phyloP scores from a whole-genome alignment of 2,797 vertebrate species.

The Gallinago nigripennis region DNA sequence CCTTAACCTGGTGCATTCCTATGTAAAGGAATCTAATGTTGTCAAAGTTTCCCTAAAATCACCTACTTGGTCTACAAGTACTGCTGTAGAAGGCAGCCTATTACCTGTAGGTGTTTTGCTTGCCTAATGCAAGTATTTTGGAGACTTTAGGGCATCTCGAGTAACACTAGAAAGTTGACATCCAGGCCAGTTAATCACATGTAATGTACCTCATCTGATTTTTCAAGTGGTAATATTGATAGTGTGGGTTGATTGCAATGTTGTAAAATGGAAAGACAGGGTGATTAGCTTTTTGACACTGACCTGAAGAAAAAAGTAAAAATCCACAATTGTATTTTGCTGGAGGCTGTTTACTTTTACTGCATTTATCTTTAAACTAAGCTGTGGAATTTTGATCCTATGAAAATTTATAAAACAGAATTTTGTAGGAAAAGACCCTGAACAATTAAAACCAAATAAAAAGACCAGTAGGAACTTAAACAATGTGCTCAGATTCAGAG shows the following conservation, averaged over 20 bases:
- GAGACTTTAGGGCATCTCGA: neutral
- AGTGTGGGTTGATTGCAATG: neutral
- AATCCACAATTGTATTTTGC: neutral
- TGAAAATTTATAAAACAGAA: neutral
- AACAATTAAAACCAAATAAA: neutral
- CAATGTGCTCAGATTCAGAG: neutral
- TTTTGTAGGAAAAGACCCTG: neutral
- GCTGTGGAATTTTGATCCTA: neutral
- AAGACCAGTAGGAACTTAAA: neutral
- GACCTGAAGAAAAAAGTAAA: neutral
- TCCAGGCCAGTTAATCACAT: neutral
- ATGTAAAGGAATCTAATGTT: neutral
- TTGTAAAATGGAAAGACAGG: neutral
- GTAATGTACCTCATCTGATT: neutral
- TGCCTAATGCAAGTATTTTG: neutral
- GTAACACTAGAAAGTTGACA: neutral
- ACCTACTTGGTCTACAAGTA: neutral
- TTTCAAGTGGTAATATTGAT: neutral
- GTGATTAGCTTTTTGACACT: neutral
- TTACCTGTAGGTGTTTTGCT: neutral
- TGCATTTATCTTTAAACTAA: neutral
- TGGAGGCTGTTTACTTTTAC: neutral
- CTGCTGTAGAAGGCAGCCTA: neutral
- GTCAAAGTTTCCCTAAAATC: neutral
- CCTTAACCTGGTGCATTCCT: neutral